phyloP scores from a whole-genome alignment of 2,888 invertebrate species.

The Alentia gelatinosa region DNA sequence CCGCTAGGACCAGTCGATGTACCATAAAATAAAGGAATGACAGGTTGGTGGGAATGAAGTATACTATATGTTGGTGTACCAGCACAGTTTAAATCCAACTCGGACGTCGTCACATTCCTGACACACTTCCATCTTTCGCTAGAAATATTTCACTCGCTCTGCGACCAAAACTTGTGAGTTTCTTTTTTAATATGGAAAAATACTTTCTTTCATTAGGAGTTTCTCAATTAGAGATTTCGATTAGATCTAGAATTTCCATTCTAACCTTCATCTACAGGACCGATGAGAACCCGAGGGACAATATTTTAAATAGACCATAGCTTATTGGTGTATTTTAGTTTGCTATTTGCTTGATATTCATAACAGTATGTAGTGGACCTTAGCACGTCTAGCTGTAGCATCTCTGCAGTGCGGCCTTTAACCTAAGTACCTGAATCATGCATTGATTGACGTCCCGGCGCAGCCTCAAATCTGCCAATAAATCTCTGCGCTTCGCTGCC shows the following conservation, averaged over 20 bases:
- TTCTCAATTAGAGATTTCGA: no score
- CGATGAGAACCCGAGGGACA: neutral
- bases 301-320: neutral
- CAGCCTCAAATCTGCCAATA: constrained; percentile 16
- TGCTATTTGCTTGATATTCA: neutral
- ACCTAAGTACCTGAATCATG: neutral
- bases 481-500: neutral
- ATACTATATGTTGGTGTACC: no score
- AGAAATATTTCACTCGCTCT: no score
- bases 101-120: no score
- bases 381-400: neutral
- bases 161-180: no score
- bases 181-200: no score
- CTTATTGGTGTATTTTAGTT: neutral
- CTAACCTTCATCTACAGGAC: neutral
- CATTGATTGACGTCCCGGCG: neutral
- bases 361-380: neutral
- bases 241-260: neutral
- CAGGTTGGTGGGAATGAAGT: no score
- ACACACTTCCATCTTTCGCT: no score
- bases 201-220: no score
- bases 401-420: neutral
- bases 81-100: no score
- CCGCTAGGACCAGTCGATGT: no score
- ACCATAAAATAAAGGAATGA: no score